Evolutionary conservation across 2,113 vertebrate species (phyloP).

Genomic region (Caracal caracal): DNA sequence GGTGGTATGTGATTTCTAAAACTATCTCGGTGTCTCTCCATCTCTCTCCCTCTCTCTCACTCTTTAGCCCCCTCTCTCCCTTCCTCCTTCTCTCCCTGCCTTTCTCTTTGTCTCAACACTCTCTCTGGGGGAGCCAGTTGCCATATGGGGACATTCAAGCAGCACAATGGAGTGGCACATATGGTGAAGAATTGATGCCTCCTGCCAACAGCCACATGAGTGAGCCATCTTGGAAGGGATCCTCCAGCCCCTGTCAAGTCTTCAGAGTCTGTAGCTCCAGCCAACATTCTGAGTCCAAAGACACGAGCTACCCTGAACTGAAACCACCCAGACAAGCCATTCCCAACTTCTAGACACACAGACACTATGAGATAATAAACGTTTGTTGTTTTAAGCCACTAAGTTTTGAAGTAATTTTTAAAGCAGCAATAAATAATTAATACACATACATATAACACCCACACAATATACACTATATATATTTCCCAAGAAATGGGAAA

Average conservation of each 20-base stretch:
- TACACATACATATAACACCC: neutral
- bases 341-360: neutral
- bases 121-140: constrained; percentile 12
- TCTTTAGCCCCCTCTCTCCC: neutral
- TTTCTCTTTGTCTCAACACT: constrained; percentile 9
- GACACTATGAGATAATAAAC: constrained; percentile 18
- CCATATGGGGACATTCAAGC: constrained; percentile 44
- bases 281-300: constrained; percentile 7
- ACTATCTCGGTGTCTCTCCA: neutral
- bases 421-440: constrained; percentile 34
- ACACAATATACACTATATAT: neutral
- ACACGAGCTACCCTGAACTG: neutral
- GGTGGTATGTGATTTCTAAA: constrained; percentile 41
- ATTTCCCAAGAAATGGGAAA: neutral
- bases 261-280: neutral
- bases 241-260: neutral
- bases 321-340: neutral
- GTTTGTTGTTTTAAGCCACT: neutral
- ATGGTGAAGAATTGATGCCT: constrained; percentile 33
- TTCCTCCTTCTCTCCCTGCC: neutral
- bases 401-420: neutral
- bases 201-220: constrained; percentile 26
- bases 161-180: constrained; percentile 17
- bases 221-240: constrained; percentile 48
- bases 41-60: neutral